Evolutionary conservation across 2,888 invertebrate genomes (phyloP).

Genomic region (Eilema griseolum): DNA sequence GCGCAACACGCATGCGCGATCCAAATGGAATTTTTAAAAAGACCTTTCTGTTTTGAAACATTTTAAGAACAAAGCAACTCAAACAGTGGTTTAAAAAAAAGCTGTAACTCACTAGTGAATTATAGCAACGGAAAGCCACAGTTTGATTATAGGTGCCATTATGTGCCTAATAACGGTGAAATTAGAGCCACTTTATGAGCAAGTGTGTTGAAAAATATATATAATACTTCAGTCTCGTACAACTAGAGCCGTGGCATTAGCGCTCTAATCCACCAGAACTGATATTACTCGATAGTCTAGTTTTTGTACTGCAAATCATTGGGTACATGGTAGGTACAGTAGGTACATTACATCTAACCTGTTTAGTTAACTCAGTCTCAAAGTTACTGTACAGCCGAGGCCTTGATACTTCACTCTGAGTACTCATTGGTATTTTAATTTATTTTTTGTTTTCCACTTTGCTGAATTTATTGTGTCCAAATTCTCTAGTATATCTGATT

Average conservation of each 20-base stretch:
- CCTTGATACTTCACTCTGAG: constrained; percentile 1
- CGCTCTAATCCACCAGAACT: constrained; percentile 6
- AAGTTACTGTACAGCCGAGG: constrained; percentile 5
- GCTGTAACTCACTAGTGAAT: too few relatives aligned
- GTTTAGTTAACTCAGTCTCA: constrained; percentile 7
- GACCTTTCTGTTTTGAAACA: too few relatives aligned
- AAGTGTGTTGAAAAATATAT: too few relatives aligned
- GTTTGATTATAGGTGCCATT: too few relatives aligned
- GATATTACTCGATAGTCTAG: constrained; percentile 19
- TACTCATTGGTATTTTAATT: not conserved
- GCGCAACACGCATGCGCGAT: too few relatives aligned
- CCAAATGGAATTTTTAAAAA: too few relatives aligned
- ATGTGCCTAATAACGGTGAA: too few relatives aligned
- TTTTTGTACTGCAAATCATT: constrained; percentile 15
- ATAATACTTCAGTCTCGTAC: not conserved
- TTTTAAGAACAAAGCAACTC: too few relatives aligned
- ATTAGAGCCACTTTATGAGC: too few relatives aligned
- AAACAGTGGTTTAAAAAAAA: too few relatives aligned
- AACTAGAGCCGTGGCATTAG: not conserved
- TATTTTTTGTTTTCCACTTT: not conserved
- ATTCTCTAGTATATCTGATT: too few relatives aligned
- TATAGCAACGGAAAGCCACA: too few relatives aligned
- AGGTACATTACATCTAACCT: constrained; percentile 16
- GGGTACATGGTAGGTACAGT: not conserved
- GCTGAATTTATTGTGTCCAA: not conserved